Percentiles rank a stretch among this genome's conserved stretches.
These are phyloP conservation scores for Tapera naevia DNA, from an alignment of 2,797 vertebrate genomes.

Conservation along the genomic window DNA sequence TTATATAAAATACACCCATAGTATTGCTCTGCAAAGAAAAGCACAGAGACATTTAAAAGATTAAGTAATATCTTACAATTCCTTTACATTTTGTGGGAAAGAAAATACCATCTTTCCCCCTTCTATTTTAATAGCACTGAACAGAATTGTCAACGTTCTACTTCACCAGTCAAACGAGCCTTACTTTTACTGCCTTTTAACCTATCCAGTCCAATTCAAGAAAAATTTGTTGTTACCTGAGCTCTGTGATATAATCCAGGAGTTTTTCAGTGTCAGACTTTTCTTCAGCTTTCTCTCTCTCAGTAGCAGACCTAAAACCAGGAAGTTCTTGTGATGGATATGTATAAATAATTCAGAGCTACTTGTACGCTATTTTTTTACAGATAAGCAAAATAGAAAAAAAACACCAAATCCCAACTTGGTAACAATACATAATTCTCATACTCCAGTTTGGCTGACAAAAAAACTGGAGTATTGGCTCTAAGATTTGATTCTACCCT, in stretches of 20 bases:
- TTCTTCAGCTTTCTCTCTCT: conserved; percentile 70
- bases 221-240: conserved; percentile 66
- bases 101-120: rapidly evolving
- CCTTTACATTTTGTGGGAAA: background rate
- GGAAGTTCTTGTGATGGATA: background rate
- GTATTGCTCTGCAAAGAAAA: background rate
- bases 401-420: background rate
- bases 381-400: background rate
- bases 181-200: background rate
- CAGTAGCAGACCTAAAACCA: conserved; percentile 65
- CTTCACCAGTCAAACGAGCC: background rate
- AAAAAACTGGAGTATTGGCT: background rate
- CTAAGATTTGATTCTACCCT: background rate
- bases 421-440: background rate
- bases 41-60: background rate
- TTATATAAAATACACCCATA: background rate
- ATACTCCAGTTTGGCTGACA: background rate
- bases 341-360: background rate
- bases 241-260: conserved; percentile 74
- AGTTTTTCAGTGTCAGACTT: conserved; percentile 75
- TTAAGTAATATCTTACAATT: background rate
- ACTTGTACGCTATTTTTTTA: background rate
- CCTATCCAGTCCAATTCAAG: background rate
- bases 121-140: background rate
- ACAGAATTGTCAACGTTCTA: background rate